These are phyloP conservation scores for Pithys albifrons DNA, from an alignment of 2,113 vertebrate species.

Conservation along the genomic window DNA sequence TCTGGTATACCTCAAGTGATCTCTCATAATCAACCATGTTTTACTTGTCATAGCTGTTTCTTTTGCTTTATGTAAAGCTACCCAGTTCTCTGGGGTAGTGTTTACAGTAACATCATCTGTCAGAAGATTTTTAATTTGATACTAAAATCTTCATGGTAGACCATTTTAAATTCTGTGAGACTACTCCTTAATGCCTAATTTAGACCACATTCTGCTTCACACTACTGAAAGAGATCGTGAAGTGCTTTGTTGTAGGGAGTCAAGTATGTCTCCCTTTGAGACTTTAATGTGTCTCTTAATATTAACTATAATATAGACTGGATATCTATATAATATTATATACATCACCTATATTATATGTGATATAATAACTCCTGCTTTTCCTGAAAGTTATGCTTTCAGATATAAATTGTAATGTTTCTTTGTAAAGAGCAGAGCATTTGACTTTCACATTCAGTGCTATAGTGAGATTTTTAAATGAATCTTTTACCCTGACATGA, in stretches of 20 bases:
- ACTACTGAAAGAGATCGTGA: background rate
- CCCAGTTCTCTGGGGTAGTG: background rate
- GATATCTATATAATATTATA: too few species aligned
- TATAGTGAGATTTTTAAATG: background rate
- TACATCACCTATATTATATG: too few species aligned
- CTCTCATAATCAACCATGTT: background rate
- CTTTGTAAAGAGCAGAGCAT: background rate
- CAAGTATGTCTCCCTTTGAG: background rate
- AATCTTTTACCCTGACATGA: background rate
- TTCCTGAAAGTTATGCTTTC: background rate
- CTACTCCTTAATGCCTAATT: background rate
- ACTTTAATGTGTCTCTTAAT: background rate
- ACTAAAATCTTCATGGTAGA: background rate
- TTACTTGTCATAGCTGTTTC: constrained; percentile 12
- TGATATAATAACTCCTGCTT: background rate
- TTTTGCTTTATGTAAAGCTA: background rate
- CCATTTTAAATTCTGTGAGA: background rate
- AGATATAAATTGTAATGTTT: background rate
- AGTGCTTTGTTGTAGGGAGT: background rate
- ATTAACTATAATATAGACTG: background rate
- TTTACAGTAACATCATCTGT: constrained; percentile 10
- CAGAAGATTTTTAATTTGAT: constrained; percentile 19
- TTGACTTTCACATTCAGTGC: background rate
- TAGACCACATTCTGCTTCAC: background rate
- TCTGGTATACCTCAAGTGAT: background rate